phyloP scores from a whole-genome alignment of 2,113 vertebrate species.

The Thamnaconus septentrionalis region DNA sequence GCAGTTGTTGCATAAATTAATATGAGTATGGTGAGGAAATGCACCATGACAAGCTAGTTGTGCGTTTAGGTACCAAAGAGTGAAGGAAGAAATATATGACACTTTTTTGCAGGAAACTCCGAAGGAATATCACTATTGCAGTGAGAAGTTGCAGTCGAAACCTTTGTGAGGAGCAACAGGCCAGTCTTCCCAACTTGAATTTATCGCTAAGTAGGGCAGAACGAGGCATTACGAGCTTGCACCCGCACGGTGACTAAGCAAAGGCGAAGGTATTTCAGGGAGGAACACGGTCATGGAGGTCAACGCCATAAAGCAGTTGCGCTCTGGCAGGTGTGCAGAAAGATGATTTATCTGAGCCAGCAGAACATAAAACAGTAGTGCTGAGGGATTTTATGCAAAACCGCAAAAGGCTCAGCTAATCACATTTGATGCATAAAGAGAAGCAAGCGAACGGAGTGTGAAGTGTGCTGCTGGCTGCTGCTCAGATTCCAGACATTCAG shows the following conservation, averaged over 20 bases:
- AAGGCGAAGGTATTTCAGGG: slow-evolving; percentile 58
- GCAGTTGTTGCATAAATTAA: too few relatives aligned
- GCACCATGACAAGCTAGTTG: too few relatives aligned
- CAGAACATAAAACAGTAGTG: slow-evolving; percentile 66
- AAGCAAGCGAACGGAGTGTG: slow-evolving; percentile 44
- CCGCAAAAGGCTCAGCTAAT: slow-evolving; percentile 51
- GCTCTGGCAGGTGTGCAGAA: slow-evolving; percentile 45
- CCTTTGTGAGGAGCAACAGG: not conserved
- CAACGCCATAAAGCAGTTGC: slow-evolving; percentile 58
- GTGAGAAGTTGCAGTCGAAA: not conserved
- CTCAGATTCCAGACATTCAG: slow-evolving; percentile 41
- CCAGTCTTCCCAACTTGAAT: not conserved
- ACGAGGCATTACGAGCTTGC: not conserved
- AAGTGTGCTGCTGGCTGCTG: slow-evolving; percentile 41
- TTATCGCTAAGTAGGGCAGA: not conserved
- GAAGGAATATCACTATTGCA: not conserved
- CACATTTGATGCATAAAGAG: slow-evolving; percentile 60
- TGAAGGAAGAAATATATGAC: too few relatives aligned
- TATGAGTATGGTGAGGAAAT: too few relatives aligned
- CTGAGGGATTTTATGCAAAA: slow-evolving; percentile 43
- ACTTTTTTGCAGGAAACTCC: too few relatives aligned
- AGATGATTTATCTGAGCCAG: slow-evolving; percentile 60
- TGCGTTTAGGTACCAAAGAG: too few relatives aligned
- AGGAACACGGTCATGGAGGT: slow-evolving; percentile 30
- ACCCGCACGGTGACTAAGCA: slow-evolving; percentile 19